Base-by-base conservation (phyloP, 1,140 invertebrate genomes). In the Macrosteles quadrilineatus region DNA sequence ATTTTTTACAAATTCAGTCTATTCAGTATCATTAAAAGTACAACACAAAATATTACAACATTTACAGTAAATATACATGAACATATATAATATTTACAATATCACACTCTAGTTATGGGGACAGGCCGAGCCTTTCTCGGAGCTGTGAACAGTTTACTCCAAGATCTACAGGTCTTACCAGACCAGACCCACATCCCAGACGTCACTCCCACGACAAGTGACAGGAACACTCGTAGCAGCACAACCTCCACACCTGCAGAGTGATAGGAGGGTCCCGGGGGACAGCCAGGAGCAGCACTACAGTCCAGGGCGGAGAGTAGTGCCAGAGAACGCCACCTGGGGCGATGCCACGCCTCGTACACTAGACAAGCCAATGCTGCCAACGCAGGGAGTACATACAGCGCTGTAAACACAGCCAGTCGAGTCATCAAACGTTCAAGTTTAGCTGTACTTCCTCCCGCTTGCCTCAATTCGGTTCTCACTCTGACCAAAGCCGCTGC, bases 141-240 rank as follows among this genome's bases (percentile, higher is more conserved):
- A 69, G 85, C 77, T 71, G 81, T 77, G 73, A 85, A 78, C 0
- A 85, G 79, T 70, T 80, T 79, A 65, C 86, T 85, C 93, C 92
- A 95, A 14, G 91, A 90, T 17, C 87, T 83, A 36, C 92, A 88
- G 0, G 94, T 96, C 76, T 97, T 97, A 0, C 90, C 87, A 0
- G 93, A 95, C 91, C 93, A 94, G 40, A 95, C 93, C 94, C 94
- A 96, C 79, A 94, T 89, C 0, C 91, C 92, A 0, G 92, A 92
- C 6, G 93, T 89, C 3, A 94, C 87, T 2, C 94, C 94, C 32
- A 92, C 90, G 17, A 91, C 87, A 29, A 96, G 81, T 14, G 88
- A 88, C 78, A 93, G 85, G 75, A 94, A 89, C 55, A 93, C 86
- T 72, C 92, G 80, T n/a, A 87, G 75, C 3, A 87, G 83, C 14